Percentiles rank a stretch among this genome's conserved stretches.
Evolutionary conservation across 2,113 vertebrate species (phyloP).

Genomic region (Ailuropoda melanoleuca): DNA sequence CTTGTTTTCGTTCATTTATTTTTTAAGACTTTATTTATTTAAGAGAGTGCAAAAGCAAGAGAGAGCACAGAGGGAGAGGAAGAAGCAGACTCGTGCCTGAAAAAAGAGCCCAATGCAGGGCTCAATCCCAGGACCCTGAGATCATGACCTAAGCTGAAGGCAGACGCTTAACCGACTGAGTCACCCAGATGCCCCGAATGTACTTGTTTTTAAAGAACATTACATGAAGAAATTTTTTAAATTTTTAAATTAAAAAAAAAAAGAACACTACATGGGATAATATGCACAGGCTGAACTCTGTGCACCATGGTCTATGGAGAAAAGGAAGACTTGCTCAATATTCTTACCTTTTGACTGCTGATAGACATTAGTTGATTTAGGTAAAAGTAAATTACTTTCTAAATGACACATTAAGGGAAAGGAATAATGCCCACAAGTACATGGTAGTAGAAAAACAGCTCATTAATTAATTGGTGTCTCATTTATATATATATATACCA

Average conservation of each 20-base stretch:
- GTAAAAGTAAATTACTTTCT: slow-evolving; percentile 51
- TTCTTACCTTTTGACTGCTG: slow-evolving; percentile 38
- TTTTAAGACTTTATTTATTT: neutral
- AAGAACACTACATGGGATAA: neutral
- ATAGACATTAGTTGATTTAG: neutral
- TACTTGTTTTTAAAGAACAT: neutral
- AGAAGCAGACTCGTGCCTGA: no score
- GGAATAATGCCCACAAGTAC: neutral
- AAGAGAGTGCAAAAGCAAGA: neutral
- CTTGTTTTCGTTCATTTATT: neutral
- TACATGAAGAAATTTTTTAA: neutral
- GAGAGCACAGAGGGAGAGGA: no score
- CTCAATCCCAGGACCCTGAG: no score
- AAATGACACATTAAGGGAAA: slow-evolving; percentile 20
- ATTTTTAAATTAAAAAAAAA: neutral
- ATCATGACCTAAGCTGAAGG: no score
- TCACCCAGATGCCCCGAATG: no score
- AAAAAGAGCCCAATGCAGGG: no score
- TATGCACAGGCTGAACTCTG: neutral
- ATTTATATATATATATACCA: neutral
- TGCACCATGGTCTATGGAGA: neutral
- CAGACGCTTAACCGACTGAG: no score
- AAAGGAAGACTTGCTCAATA: neutral
- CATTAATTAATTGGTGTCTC: slow-evolving; percentile 33
- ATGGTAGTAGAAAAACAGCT: neutral